Conservation (phyloP, 2,797 vertebrate genomes). For the Lutjanus campechanus region DNA sequence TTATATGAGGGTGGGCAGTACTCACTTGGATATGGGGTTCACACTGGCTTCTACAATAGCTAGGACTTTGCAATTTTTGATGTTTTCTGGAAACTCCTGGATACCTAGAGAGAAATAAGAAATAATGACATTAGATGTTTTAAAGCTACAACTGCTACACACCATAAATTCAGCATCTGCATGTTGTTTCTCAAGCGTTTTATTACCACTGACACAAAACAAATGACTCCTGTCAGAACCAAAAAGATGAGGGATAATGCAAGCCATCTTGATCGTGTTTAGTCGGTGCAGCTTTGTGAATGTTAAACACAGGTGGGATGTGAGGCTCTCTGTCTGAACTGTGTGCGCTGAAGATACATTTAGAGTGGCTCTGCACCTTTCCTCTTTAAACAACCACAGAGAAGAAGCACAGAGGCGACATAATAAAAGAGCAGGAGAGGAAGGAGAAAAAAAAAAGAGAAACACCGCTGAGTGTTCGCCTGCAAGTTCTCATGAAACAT, state of each 20-base stretch:
- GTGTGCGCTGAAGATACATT: slow-evolving; percentile 27
- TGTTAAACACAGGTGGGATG: slow-evolving; percentile 44
- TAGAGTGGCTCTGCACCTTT: slow-evolving; percentile 55
- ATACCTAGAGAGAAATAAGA: slow-evolving; percentile 86
- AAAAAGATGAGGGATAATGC: slow-evolving; percentile 21
- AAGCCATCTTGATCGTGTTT: slow-evolving; percentile 5
- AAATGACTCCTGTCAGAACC: slow-evolving; percentile 21
- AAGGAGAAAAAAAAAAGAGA: slow-evolving; percentile 5
- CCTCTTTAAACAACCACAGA: slow-evolving; percentile 56
- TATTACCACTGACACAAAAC: slow-evolving; percentile 32
- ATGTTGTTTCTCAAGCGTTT: slow-evolving; percentile 13
- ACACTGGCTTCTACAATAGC: slow-evolving; percentile 96
- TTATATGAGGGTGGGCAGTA: neutral
- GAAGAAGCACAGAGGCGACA: slow-evolving; percentile 28
- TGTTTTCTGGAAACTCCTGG: slow-evolving; percentile 99
- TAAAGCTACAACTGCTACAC: neutral
- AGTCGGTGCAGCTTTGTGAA: slow-evolving; percentile 18
- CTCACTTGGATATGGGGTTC: slow-evolving; percentile 99
- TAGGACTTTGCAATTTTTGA: slow-evolving; percentile 98
- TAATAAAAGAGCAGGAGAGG: slow-evolving; percentile 35
- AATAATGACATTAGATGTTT: neutral
- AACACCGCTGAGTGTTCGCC: slow-evolving; percentile 19
- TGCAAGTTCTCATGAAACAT: slow-evolving; percentile 58
- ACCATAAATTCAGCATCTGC: neutral
- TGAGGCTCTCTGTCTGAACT: slow-evolving; percentile 29